These are phyloP conservation scores for Ostrea denselamellosa DNA, from an alignment of 1,140 invertebrate species.

Conservation along the genomic window DNA sequence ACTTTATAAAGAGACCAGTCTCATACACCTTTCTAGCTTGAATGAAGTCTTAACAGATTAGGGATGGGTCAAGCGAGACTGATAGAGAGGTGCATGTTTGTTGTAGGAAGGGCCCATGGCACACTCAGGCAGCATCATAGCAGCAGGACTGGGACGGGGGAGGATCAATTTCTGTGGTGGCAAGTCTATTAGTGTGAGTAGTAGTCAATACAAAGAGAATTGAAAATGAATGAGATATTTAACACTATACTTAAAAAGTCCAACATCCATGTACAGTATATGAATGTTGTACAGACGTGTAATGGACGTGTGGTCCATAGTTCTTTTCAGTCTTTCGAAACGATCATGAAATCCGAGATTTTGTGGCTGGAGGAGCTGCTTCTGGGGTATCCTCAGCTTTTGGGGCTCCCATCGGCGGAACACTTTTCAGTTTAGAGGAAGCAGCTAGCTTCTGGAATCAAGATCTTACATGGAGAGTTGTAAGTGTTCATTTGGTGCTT, in stretches of 20 bases:
- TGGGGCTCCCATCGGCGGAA: conserved; percentile 97
- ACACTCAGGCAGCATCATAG: conserved; percentile 97
- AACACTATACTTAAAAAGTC: no score
- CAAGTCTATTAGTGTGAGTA: conserved; percentile 61
- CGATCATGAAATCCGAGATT: conserved; percentile 98
- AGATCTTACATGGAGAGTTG: conserved; percentile 95
- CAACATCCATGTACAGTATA: no score
- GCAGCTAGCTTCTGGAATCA: conserved; percentile 99
- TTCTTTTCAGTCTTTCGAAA: conserved; percentile 87
- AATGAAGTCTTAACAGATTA: no score
- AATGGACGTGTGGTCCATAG: conserved; percentile 71
- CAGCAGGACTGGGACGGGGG: conserved; percentile 98
- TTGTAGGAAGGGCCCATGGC: conserved; percentile 99
- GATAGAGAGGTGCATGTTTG: not conserved
- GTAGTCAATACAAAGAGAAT: not conserved
- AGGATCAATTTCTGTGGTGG: conserved; percentile 80
- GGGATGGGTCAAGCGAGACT: no score
- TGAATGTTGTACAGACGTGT: no score
- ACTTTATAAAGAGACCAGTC: no score
- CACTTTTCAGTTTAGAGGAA: conserved; percentile 98
- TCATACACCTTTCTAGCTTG: no score
- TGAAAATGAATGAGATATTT: not conserved
- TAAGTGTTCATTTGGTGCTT: conserved; percentile 64
- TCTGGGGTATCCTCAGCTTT: conserved; percentile 97
- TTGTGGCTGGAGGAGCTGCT: conserved; percentile 97